phyloP scores from a whole-genome alignment of 2,888 invertebrate species.

The Torymus texanus region DNA sequence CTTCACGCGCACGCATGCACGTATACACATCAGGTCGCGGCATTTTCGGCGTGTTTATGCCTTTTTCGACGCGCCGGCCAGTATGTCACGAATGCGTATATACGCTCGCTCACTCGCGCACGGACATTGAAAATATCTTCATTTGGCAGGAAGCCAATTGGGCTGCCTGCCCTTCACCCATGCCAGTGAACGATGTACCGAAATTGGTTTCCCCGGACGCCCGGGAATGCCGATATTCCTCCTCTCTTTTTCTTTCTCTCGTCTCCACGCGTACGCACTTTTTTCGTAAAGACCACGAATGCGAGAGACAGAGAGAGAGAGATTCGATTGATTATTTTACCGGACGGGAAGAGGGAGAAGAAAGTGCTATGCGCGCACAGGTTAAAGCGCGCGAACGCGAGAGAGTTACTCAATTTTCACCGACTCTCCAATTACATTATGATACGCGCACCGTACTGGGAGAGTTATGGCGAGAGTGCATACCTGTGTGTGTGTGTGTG shows the following conservation, averaged over 20 bases:
- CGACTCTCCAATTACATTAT: slow-evolving; percentile 14
- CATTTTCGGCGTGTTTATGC: slow-evolving; percentile 52
- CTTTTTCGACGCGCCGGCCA: slow-evolving; percentile 45
- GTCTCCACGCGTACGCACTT: not conserved
- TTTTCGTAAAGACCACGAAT: not conserved
- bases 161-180: slow-evolving; percentile 72
- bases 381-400: not conserved
- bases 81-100: slow-evolving; percentile 46
- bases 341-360: not conserved
- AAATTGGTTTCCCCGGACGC: slow-evolving; percentile 68
- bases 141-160: slow-evolving; percentile 73
- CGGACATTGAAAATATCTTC: slow-evolving; percentile 72
- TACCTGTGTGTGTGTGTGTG: too few relatives aligned
- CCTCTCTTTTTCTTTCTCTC: not conserved
- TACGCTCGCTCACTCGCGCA: slow-evolving; percentile 9
- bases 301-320: not conserved
- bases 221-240: slow-evolving; percentile 48
- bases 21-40: not conserved
- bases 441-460: not conserved
- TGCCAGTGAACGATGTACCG: slow-evolving; percentile 71
- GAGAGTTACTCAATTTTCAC: slow-evolving; percentile 12
- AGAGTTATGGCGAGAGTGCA: too few relatives aligned
- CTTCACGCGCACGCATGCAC: slow-evolving; percentile 8
- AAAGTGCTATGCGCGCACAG: not conserved
- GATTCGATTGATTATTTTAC: slow-evolving; percentile 28